These are phyloP conservation scores for Drosophila kikkawai DNA, from an alignment of 1,140 invertebrate species.

Conservation along the genomic window DNA sequence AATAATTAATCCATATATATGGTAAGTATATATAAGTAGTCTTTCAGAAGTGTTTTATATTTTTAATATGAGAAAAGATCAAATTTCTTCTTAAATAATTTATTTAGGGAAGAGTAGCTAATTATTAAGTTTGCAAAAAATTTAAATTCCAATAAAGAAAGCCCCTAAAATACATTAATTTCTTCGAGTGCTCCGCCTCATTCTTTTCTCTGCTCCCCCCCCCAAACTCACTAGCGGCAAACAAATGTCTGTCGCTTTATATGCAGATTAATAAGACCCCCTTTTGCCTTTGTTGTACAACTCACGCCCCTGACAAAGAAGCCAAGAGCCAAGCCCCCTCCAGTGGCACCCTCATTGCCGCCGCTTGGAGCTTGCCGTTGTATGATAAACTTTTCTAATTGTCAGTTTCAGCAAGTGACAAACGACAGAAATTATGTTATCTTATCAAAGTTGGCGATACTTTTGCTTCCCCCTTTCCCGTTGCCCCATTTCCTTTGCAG, in stretches of 20 bases:
- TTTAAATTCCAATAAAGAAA: background rate
- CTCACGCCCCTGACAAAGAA: constrained; percentile 38
- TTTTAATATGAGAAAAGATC: background rate
- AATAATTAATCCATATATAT: background rate
- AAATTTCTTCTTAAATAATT: background rate
- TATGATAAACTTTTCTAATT: constrained; percentile 83
- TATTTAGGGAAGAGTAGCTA: background rate
- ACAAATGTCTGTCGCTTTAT: constrained; percentile 67
- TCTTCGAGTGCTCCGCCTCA: constrained; percentile 2
- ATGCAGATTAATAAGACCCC: constrained; percentile 69
- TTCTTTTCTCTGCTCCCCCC: background rate
- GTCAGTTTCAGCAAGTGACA: constrained; percentile 83
- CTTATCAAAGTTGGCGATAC: constrained; percentile 79
- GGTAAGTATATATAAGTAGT: background rate
- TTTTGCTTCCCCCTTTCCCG: constrained; percentile 46
- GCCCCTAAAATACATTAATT: background rate
- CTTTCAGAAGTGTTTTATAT: background rate
- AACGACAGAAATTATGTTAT: constrained; percentile 83
- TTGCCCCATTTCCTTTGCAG: background rate
- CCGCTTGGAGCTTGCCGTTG: constrained; percentile 47
- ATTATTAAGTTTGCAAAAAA: background rate
- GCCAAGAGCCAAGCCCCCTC: background rate
- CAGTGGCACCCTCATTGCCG: constrained; percentile 42
- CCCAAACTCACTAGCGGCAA: constrained; percentile 28
- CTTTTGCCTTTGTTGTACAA: constrained; percentile 39